These are phyloP conservation scores for Dromius quadrimaculatus DNA, from an alignment of 2,888 invertebrate species.

Conservation along the genomic window DNA sequence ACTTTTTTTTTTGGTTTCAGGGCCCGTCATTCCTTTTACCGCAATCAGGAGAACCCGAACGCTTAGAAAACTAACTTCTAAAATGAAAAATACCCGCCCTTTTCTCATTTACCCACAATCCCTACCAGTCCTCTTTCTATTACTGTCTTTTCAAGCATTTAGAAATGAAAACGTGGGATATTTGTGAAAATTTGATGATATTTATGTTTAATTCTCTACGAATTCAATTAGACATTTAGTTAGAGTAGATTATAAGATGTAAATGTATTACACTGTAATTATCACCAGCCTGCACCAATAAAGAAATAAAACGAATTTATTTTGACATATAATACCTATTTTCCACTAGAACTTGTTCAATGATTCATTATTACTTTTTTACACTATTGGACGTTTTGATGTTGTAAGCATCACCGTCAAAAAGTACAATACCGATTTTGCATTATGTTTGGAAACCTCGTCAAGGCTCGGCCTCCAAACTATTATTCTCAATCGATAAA, in stretches of 20 bases:
- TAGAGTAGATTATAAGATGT: slow-evolving; percentile 39
- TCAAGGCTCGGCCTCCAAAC: too few relatives aligned
- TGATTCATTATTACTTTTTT: too few relatives aligned
- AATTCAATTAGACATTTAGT: slow-evolving; percentile 46
- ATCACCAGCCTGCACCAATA: slow-evolving; percentile 41
- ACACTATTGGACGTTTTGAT: too few relatives aligned
- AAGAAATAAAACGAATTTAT: slow-evolving; percentile 34
- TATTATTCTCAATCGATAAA: too few relatives aligned
- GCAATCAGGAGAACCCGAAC: slow-evolving; percentile 55
- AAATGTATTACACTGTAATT: slow-evolving; percentile 48
- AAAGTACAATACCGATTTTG: too few relatives aligned
- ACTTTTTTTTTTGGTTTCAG: slow-evolving; percentile 54
- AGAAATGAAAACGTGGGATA: slow-evolving; percentile 12
- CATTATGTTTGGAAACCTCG: too few relatives aligned
- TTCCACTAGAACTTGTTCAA: too few relatives aligned
- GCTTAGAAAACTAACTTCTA: slow-evolving; percentile 55
- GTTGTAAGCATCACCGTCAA: too few relatives aligned
- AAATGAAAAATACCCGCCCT: neutral
- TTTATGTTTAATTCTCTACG: slow-evolving; percentile 44
- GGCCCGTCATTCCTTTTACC: slow-evolving; percentile 56
- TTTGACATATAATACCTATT: too few relatives aligned
- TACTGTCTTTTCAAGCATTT: slow-evolving; percentile 2
- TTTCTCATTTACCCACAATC: neutral
- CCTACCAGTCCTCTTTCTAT: slow-evolving; percentile 8
- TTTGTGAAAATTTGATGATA: slow-evolving; percentile 38